A percentile compares a stretch with the other conserved stretches of the same genome.
These are phyloP conservation scores for Serripes groenlandicus DNA, from an alignment of 2,888 invertebrate genomes.

Conservation along the genomic window DNA sequence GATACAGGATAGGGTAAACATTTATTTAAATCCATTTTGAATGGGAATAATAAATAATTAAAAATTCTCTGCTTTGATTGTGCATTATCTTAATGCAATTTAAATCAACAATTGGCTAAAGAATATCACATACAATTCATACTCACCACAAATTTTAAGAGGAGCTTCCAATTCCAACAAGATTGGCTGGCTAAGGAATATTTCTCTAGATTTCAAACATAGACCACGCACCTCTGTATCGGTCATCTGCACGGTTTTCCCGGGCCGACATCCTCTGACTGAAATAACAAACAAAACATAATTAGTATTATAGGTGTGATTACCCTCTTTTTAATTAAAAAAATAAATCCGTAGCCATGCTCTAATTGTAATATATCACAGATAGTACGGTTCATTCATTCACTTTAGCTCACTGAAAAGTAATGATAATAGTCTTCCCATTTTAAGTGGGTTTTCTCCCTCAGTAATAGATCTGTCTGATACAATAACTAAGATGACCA, in stretches of 20 bases:
- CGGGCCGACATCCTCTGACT: slow-evolving; percentile 94
- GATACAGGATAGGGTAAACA: too few species aligned
- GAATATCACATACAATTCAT: not conserved
- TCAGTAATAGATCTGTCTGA: too few species aligned
- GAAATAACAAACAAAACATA: slow-evolving; percentile 58
- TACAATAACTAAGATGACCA: too few species aligned
- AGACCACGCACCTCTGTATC: slow-evolving; percentile 87
- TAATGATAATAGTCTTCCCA: too few species aligned
- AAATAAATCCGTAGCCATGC: too few species aligned
- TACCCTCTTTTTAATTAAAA: too few species aligned
- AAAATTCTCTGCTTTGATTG: not conserved
- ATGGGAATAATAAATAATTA: too few species aligned
- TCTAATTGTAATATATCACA: too few species aligned
- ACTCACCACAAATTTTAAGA: slow-evolving; percentile 89
- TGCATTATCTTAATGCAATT: not conserved
- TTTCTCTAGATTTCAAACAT: slow-evolving; percentile 88
- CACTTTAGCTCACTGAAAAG: too few species aligned
- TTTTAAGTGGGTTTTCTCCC: too few species aligned
- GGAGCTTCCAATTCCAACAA: slow-evolving; percentile 89
- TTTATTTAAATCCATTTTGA: too few species aligned
- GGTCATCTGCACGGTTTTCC: slow-evolving; percentile 89
- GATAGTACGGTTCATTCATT: too few species aligned
- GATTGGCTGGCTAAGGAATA: slow-evolving; percentile 89
- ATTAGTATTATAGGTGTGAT: not conserved
- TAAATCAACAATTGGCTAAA: not conserved